A percentile compares a stretch with the other conserved stretches of the same genome.
Evolutionary conservation across 2,888 invertebrate species (phyloP).

Genomic region (Horisme vitalbata): DNA sequence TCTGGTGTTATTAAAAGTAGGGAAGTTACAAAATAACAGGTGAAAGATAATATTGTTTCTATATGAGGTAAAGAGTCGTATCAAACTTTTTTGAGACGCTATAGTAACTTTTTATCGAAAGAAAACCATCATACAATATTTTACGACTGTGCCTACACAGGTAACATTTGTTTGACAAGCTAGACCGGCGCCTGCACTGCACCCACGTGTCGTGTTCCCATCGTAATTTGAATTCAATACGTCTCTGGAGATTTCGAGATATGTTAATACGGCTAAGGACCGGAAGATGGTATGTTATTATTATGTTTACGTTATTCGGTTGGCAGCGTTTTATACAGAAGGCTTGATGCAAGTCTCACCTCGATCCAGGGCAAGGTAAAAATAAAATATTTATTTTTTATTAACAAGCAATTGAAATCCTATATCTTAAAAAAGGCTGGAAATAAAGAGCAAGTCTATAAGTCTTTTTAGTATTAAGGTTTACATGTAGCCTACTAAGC

Average conservation of each 20-base stretch:
- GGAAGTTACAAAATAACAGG: conserved; percentile 3
- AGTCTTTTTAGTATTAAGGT: too few relatives aligned
- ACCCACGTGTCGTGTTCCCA: conserved; percentile 51
- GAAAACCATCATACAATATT: neutral
- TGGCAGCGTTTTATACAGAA: conserved; percentile 38
- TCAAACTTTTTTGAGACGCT: too few relatives aligned
- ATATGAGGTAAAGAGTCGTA: too few relatives aligned
- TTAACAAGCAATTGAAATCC: too few relatives aligned
- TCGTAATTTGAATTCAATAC: conserved; percentile 71
- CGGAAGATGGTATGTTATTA: conserved; percentile 54
- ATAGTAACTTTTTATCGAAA: neutral
- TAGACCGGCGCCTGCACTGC: conserved; percentile 56
- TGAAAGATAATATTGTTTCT: neutral
- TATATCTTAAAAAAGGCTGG: too few relatives aligned
- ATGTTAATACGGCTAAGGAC: conserved; percentile 47
- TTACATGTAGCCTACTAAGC: too few relatives aligned
- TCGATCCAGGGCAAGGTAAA: conserved; percentile 12
- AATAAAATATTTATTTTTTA: too few relatives aligned
- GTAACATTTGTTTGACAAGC: conserved; percentile 17
- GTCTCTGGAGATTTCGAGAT: conserved; percentile 47
- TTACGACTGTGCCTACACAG: neutral
- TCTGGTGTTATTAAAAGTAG: neutral
- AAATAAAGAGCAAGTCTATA: too few relatives aligned
- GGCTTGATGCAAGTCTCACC: conserved; percentile 31
- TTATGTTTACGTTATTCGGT: conserved; percentile 27